phyloP scores from a whole-genome alignment of 2,888 invertebrate species.

The Catocala fraxini region DNA sequence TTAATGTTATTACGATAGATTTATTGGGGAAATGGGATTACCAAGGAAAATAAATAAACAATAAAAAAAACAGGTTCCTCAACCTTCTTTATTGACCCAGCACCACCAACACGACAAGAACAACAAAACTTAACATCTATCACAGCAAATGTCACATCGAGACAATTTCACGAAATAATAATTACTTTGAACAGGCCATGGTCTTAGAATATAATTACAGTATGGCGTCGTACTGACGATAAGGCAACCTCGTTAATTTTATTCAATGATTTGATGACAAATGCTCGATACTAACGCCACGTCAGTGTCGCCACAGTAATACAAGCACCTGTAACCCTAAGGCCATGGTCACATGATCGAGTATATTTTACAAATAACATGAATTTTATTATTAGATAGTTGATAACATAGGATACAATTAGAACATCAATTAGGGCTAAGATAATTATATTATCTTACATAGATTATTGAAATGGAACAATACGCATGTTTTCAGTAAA shows the following conservation, averaged over 20 bases:
- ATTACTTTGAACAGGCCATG: constrained; percentile 23
- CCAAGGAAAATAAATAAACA: constrained; percentile 29
- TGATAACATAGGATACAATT: no score
- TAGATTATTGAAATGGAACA: neutral
- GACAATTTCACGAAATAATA: constrained; percentile 42
- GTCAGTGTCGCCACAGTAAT: constrained; percentile 28
- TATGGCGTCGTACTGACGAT: constrained; percentile 18
- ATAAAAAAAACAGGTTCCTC: constrained; percentile 60
- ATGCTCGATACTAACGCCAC: constrained; percentile 29
- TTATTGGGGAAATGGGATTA: neutral
- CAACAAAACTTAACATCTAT: constrained; percentile 76
- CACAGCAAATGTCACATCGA: constrained; percentile 72
- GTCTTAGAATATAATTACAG: constrained; percentile 20
- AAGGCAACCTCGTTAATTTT: constrained; percentile 31
- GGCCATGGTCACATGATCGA: neutral
- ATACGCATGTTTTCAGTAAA: no score
- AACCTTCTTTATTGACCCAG: constrained; percentile 82
- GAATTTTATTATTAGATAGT: no score
- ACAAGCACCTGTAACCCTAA: neutral
- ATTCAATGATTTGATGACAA: constrained; percentile 32
- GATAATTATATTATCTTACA: no score
- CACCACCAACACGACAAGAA: constrained; percentile 68
- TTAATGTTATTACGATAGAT: neutral
- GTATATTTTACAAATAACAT: neutral
- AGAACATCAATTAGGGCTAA: no score